Evolutionary conservation across 2,113 vertebrate genomes (phyloP), one percentile per base, ranked within the genome.

Genomic region (Indicator indicator): DNA sequence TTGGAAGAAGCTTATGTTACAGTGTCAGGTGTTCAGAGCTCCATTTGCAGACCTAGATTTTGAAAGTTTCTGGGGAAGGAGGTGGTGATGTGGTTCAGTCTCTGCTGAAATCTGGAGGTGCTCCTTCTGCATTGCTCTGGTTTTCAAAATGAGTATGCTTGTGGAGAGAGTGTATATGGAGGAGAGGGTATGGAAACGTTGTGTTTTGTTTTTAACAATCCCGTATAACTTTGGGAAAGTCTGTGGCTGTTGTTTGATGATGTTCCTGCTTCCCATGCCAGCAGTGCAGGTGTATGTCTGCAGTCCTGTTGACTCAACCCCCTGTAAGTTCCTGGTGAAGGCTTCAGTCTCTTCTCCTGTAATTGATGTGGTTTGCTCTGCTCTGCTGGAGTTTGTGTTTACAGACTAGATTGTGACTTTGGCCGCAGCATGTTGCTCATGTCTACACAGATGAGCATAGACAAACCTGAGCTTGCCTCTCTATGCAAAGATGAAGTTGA

Each of bases 341-440:
- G 52, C 28, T 89, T 92, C 52, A 24, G 82, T 80, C 76, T 67
- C 69, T 70, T 63, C 55, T 92, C 64, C 44, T 88, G 36, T 75
- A 91, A 70, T 74, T 89, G 76, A 85, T 83, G 75, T 81, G 89
- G 89, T 94, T 95, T 89, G 56, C 71, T 75, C 28, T 70, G 88
- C 73, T 88, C 56, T 96, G 64, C 56, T 89, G 68, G 78, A 89
- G 56, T 42, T 52, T 18, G 16, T 77, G 28, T 76, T 93, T 85
- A 42, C 1, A 8, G 81, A 42, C 52, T 8, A 38, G 58, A 50
- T 32, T 58, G 33, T 89, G 86, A 82, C 89, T 86, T 83, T 78
- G 74, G 83, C 86, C 80, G 54, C 67, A 89, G 50, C 33, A 33
- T 24, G 82, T 88, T 79, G 38, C 80, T 90, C 69, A 11, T 88